phyloP scores from a whole-genome alignment of 2,113 vertebrate genomes.

The Macrotus californicus region DNA sequence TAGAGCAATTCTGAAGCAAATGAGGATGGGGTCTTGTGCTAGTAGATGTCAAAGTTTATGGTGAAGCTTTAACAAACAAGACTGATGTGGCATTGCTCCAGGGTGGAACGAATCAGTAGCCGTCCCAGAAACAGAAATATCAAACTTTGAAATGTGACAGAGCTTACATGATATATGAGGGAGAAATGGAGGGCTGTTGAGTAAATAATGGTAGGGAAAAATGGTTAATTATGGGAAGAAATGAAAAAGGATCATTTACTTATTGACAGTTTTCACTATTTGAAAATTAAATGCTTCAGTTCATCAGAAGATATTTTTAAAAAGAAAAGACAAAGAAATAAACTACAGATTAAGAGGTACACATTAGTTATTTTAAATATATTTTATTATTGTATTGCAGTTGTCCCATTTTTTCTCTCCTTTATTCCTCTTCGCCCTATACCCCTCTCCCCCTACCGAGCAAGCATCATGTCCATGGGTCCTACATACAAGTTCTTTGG shows the following conservation, averaged over 20 bases:
- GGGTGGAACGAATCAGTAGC: not conserved
- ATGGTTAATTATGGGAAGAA: not conserved
- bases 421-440: no score
- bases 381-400: no score
- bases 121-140: not conserved
- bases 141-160: not conserved
- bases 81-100: not conserved
- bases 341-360: not conserved
- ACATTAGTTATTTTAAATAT: no score
- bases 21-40: not conserved
- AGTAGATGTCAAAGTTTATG: not conserved
- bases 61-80: not conserved
- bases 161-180: not conserved
- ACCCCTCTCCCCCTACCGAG: no score
- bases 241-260: not conserved
- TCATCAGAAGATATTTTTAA: not conserved
- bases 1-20: not conserved
- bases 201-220: not conserved
- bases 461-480: no score
- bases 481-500: no score
- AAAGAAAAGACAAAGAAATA: not conserved
- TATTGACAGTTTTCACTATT: not conserved
- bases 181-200: not conserved
- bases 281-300: not conserved
- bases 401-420: no score